Evolutionary conservation across 2,113 vertebrate species (phyloP).

Genomic region (Phalacrocorax pelagicus): DNA sequence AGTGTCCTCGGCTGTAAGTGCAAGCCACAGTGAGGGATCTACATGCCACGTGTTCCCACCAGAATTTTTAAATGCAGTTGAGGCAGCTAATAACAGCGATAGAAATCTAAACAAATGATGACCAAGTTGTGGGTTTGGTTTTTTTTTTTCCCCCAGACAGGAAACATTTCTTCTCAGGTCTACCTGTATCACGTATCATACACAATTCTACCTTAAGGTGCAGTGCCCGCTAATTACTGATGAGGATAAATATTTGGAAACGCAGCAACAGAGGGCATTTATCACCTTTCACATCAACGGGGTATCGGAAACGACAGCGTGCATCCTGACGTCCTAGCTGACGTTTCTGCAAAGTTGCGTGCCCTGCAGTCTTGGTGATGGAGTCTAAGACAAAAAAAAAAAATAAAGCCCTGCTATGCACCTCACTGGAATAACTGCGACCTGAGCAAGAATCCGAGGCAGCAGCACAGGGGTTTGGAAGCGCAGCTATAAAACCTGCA

Average conservation of each 20-base stretch:
- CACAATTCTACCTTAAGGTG: background rate
- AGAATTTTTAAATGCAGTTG: background rate
- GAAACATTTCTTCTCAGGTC: background rate
- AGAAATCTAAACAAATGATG: background rate
- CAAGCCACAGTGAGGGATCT: background rate
- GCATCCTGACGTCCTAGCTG: background rate
- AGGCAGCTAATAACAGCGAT: background rate
- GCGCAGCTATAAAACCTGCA: background rate
- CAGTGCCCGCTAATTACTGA: background rate
- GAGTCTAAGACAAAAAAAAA: background rate
- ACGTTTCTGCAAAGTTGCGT: background rate
- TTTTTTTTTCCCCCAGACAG: background rate
- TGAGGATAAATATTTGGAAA: too few species aligned
- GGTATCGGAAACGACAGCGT: background rate
- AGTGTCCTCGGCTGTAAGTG: accelerated
- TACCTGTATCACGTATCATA: accelerated
- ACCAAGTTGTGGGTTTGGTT: background rate
- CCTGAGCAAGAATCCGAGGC: background rate
- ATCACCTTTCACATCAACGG: accelerated
- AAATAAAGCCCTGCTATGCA: background rate
- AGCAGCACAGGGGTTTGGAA: background rate
- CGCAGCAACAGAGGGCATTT: background rate
- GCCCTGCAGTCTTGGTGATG: background rate
- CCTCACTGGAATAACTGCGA: background rate
- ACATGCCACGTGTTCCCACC: accelerated